These are phyloP conservation scores for Cavia porcellus DNA, from an alignment of 2,113 vertebrate species.

Conservation along the genomic window DNA sequence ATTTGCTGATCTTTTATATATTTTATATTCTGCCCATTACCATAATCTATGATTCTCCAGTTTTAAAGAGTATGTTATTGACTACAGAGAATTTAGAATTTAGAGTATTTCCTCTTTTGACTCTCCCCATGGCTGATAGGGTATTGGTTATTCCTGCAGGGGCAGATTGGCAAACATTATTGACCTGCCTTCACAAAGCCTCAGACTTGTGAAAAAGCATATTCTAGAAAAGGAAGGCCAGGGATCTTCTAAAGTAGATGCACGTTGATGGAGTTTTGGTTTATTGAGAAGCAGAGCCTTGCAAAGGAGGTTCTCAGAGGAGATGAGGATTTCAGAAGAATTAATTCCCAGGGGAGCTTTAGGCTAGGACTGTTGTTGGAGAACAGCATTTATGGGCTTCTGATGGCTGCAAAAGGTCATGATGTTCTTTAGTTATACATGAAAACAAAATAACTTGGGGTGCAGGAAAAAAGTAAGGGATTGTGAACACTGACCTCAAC, in stretches of 20 bases:
- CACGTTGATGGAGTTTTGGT: neutral
- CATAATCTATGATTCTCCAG: neutral
- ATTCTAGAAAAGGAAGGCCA: conserved; percentile 17
- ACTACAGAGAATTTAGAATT: neutral
- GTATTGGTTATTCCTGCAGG: neutral
- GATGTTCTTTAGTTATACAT: conserved; percentile 56
- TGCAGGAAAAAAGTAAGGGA: conserved; percentile 27
- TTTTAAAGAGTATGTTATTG: neutral
- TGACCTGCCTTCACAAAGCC: neutral
- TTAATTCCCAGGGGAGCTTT: conserved; percentile 5
- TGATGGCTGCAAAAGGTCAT: conserved; percentile 69
- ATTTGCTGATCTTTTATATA: neutral
- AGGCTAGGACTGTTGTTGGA: conserved; percentile 45
- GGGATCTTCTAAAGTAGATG: neutral
- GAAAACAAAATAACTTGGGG: conserved; percentile 57
- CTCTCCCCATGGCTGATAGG: neutral
- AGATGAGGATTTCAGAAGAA: conserved; percentile 42
- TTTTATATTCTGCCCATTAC: neutral
- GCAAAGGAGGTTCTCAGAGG: conserved; percentile 22
- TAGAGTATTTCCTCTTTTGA: neutral
- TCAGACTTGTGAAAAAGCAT: neutral
- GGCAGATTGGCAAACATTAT: neutral
- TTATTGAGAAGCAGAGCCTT: neutral
- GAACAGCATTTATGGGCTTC: conserved; percentile 58
- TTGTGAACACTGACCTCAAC: conserved; percentile 55